Base-by-base conservation (phyloP, 1,140 invertebrate species). In the Muscidifurax raptorellus region DNA sequence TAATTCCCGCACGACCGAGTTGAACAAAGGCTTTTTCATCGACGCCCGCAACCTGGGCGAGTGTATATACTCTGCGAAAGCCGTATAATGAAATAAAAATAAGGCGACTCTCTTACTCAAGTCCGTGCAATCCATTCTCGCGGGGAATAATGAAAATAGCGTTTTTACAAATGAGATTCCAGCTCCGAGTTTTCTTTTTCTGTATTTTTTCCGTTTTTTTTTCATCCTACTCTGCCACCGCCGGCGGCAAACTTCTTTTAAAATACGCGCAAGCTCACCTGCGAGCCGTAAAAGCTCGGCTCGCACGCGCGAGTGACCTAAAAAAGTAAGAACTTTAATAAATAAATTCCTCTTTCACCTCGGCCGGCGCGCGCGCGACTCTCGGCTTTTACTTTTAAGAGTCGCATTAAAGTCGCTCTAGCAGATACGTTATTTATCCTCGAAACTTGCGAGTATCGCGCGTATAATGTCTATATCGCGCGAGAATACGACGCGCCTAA, bases 101-200 rank as follows among this genome's bases (percentile, higher is more conserved):
- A 71, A 71, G 36, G 27, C 67, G 15, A 6, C 67, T 71, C 44
- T 80, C 30, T 83, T 75, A 9, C 66, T 79, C 25, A 80, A 40
- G 47, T 66, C 59, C 30, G 22, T 67, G 22, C 5, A 82, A 74
- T 47, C 71, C 72, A 85, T 86, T 89, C 89, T 85, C 27, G n/a
- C n/a, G n/a, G 87, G 89, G 1, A 86, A 81, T 82, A 71, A 80
- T 83, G 64, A 85, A 76, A 32, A 82, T 72, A 52, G 84, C 40
- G 44, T 25, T 40, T 71, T 80, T 80, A 80, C 36, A 80, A 72
- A 80, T 72, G 79, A 71, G 67, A 71, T 71, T 80, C 52, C 18
- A 13, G 13, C n/a, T n/a, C n/a, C 44, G 15, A 59, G 52, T 59
- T 71, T 27, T 47, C 67, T 72, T 28, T n/a, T 5, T n/a, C 36